These are phyloP conservation scores for Anolis apletophallus DNA, from an alignment of 2,797 vertebrate species.

Conservation along the genomic window DNA sequence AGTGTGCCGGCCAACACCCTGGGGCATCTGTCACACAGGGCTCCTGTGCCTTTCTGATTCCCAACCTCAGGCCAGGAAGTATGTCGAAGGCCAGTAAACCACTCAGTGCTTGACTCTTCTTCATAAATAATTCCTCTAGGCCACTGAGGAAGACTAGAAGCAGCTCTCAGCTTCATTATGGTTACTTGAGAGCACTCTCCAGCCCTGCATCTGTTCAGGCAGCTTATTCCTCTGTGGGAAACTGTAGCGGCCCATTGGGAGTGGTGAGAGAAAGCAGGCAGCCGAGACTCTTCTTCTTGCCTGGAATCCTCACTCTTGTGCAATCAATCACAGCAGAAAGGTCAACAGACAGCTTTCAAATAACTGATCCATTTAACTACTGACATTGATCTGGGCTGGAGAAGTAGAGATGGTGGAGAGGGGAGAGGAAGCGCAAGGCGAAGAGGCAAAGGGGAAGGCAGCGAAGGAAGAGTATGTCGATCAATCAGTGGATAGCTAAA, in stretches of 20 bases:
- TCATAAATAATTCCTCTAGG: constrained; percentile 78
- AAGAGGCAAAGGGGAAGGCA: constrained; percentile 4
- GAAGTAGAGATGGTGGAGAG: constrained; percentile 52
- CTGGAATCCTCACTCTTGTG: constrained; percentile 72
- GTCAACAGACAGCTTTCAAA: constrained; percentile 79
- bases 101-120: constrained; percentile 64
- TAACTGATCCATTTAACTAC: constrained; percentile 78
- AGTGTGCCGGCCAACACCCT: constrained; percentile 41
- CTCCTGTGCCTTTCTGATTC: constrained; percentile 54
- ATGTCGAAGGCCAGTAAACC: constrained; percentile 69
- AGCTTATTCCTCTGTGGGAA: constrained; percentile 73
- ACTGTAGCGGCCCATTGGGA: constrained; percentile 68
- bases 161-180: constrained; percentile 71
- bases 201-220: constrained; percentile 56
- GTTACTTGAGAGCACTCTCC: constrained; percentile 70
- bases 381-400: constrained; percentile 74
- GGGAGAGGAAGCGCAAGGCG: neutral
- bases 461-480: constrained; percentile 40
- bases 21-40: constrained; percentile 51
- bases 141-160: constrained; percentile 61
- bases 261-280: constrained; percentile 64
- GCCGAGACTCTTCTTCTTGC: constrained; percentile 63
- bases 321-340: constrained; percentile 75
- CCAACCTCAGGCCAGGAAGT: constrained; percentile 65
- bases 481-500: constrained; percentile 74